Evolutionary conservation across 2,888 invertebrate genomes (phyloP).

Genomic region (Ormyrus rosae): DNA sequence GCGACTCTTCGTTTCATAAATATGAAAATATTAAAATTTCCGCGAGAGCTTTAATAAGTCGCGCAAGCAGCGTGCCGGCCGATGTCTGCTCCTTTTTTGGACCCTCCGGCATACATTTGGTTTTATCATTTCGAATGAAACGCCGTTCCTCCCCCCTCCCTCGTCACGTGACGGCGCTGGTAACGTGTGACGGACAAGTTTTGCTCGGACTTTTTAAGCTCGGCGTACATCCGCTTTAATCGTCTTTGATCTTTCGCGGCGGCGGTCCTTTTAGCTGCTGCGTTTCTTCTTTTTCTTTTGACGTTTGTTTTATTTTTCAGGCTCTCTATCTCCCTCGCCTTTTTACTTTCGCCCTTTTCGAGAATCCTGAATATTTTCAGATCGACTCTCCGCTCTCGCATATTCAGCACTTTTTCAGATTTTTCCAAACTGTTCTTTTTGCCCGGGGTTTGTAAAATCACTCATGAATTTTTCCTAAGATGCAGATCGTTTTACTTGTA

Average conservation of each 20-base stretch:
- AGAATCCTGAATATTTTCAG: background rate
- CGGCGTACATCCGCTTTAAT: conserved; percentile 7
- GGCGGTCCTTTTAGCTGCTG: background rate
- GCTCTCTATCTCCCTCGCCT: background rate
- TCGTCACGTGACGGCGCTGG: too few relatives aligned
- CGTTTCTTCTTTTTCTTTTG: background rate
- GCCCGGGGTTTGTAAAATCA: too few relatives aligned
- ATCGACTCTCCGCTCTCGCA: too few relatives aligned
- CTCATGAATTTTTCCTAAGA: too few relatives aligned
- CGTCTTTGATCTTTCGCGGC: conserved; percentile 42
- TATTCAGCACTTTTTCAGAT: too few relatives aligned
- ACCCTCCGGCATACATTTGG: background rate
- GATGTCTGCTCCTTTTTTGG: background rate
- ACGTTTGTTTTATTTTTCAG: background rate
- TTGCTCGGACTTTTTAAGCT: conserved; percentile 14
- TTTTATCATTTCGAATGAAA: conserved; percentile 10
- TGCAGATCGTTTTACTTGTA: too few relatives aligned
- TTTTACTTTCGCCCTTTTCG: background rate
- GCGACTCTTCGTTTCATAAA: conserved; percentile 23
- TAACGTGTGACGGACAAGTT: too few relatives aligned
- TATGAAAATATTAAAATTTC: conserved; percentile 37
- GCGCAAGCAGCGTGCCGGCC: background rate
- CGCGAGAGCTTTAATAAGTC: conserved; percentile 32
- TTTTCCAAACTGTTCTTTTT: too few relatives aligned
- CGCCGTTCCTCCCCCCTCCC: too few relatives aligned